Percentiles rank a stretch among this genome's conserved stretches.
Evolutionary conservation across 2,888 invertebrate species (phyloP).

Genomic region (Dermolepida albohirtum): DNA sequence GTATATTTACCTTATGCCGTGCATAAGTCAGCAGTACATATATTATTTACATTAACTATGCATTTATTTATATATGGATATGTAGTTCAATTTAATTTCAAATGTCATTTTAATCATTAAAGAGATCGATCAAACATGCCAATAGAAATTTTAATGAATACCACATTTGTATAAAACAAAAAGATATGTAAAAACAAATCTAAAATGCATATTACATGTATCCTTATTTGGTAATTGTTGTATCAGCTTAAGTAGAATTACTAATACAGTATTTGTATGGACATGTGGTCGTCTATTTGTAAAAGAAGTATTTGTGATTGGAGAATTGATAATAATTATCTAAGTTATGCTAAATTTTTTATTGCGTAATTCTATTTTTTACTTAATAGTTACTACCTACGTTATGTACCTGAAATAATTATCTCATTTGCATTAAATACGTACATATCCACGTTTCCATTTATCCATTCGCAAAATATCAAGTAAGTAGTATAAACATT

Average conservation of each 20-base stretch:
- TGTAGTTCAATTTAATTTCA: slow-evolving; percentile 22
- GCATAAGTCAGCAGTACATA: too few species aligned
- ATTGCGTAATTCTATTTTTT: slow-evolving; percentile 26
- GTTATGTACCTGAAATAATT: too few species aligned
- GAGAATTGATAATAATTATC: slow-evolving; percentile 34
- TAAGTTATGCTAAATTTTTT: slow-evolving; percentile 30
- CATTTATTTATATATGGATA: slow-evolving; percentile 21
- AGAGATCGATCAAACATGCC: slow-evolving; percentile 15
- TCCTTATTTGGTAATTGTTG: slow-evolving; percentile 37
- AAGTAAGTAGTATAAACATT: too few species aligned
- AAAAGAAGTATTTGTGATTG: slow-evolving; percentile 30
- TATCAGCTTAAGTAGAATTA: slow-evolving; percentile 7
- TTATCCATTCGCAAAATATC: too few species aligned
- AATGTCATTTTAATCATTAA: slow-evolving; percentile 28
- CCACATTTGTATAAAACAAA: background rate
- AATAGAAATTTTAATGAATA: slow-evolving; percentile 18
- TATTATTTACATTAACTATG: background rate
- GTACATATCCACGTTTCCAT: too few species aligned
- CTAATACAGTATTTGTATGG: slow-evolving; percentile 15
- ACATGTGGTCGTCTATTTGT: slow-evolving; percentile 38
- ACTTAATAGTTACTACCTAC: slow-evolving; percentile 14
- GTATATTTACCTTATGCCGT: too few species aligned
- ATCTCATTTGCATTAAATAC: slow-evolving; percentile 22
- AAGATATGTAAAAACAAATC: slow-evolving; percentile 16
- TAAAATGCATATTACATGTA: slow-evolving; percentile 3